Percentiles rank a stretch among this genome's conserved stretches.
These are phyloP conservation scores for Orthonychiurus folsomi DNA, from an alignment of 2,888 invertebrate species.

Conservation along the genomic window DNA sequence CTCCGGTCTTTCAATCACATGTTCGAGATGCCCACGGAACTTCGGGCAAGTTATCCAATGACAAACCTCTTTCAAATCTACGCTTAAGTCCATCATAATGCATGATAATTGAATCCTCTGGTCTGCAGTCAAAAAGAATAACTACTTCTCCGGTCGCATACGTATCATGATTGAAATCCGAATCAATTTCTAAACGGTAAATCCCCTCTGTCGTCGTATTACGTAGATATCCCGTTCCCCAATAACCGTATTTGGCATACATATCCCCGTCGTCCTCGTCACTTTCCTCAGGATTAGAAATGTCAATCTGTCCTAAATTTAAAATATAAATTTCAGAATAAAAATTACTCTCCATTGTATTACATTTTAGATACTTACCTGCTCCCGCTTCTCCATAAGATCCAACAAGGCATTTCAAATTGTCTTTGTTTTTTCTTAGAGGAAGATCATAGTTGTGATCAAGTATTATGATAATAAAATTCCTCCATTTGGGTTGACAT, in stretches of 20 bases:
- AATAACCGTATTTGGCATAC: not conserved
- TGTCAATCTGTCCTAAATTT: not conserved
- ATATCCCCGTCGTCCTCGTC: not conserved
- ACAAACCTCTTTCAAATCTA: not conserved
- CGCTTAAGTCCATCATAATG: not conserved
- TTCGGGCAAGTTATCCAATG: not conserved
- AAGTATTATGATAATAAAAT: not conserved
- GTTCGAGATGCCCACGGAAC: not conserved
- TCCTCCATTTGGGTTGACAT: not conserved
- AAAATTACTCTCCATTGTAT: not conserved
- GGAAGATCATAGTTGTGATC: not conserved
- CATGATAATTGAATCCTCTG: not conserved
- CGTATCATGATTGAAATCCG: not conserved
- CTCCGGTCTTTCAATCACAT: not conserved
- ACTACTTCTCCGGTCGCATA: too few species aligned
- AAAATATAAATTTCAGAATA: too few species aligned
- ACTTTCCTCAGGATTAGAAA: too few species aligned
- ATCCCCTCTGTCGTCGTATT: not conserved
- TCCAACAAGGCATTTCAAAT: not conserved
- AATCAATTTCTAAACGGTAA: not conserved
- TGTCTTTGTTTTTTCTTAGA: not conserved
- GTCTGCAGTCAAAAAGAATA: not conserved
- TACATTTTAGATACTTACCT: not conserved
- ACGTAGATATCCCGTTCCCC: not conserved
- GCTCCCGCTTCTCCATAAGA: not conserved